Evolutionary conservation across 2,797 vertebrate species (phyloP), one percentile per base, ranked within the genome.

Genomic region (Chelidonichthys spinosus): DNA sequence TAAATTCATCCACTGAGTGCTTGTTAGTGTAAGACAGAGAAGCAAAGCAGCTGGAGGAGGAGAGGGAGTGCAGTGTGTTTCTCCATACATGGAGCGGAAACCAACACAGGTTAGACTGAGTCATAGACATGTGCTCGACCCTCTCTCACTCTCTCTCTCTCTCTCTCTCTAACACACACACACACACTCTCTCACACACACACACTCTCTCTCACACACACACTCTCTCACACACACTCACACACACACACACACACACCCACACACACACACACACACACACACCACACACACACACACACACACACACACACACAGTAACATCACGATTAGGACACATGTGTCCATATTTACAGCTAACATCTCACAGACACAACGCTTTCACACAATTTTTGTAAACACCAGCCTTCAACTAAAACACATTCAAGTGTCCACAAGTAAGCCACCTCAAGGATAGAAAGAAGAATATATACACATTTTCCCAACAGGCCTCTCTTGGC

Each of bases 1-100:
- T 61, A n/a, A 80, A 79, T 44, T 67, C 49, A 80, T 55, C 76
- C 61, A 74, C 55, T 17, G 58, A 79, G 76, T 1, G 64, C 52
- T 79, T 39, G 37, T 84, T 75, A 83, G 68, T 79, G 46, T 74
- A 52, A 62, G 47, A 85, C 74, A 67, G 63, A 84, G 78, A 84
- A 60, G 78, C 83, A 74, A 62, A 84, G 80, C 74, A 76, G 78
- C 72, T 3, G 46, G 37, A 55, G 78, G 60, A 77, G 71, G 76
- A 82, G 74, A 74, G 50, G 63, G 82, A 82, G 74, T 11, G 11
- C 85, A 85, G 86, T 78, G 88, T 85, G 73, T 7, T 90, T 93
- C 88, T 80, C 94, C 95, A 94, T 95, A 94, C 88, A 95, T 93
- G 94, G 94, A 95, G 90, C 86, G 92, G 94, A 95, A 95, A 95